These are phyloP conservation scores for Drosophila pseudoananassae DNA, from an alignment of 1,140 invertebrate genomes.

Conservation along the genomic window DNA sequence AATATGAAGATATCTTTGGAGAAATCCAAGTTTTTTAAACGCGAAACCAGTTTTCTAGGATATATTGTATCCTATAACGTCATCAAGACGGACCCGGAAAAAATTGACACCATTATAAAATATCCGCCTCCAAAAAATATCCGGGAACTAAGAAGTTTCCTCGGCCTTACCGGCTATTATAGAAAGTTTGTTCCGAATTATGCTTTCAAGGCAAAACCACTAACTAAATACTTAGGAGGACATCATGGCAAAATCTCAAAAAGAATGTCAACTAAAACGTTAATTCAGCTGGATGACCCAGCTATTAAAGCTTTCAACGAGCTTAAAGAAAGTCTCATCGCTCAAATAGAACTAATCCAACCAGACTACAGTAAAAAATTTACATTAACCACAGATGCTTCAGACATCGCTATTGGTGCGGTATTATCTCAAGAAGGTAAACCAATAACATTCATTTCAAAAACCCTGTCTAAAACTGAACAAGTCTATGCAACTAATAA, in stretches of 20 bases:
- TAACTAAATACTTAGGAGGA: slow-evolving; percentile 5
- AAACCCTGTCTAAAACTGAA: background rate
- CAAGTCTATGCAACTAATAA: background rate
- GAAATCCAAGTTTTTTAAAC: slow-evolving; percentile 5
- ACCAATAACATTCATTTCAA: background rate
- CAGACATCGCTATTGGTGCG: slow-evolving; percentile 2
- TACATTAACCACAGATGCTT: slow-evolving; percentile 2
- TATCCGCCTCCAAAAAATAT: slow-evolving; percentile 2
- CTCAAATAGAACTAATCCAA: slow-evolving; percentile 3
- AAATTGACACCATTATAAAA: background rate
- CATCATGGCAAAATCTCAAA: no score
- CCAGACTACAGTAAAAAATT: slow-evolving; percentile 7
- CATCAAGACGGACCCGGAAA: background rate
- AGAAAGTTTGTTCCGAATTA: background rate
- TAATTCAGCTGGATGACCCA: no score
- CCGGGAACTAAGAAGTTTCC: slow-evolving; percentile 2
- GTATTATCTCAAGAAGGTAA: slow-evolving; percentile 8
- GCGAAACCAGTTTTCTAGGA: background rate
- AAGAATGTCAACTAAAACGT: no score
- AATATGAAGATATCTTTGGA: slow-evolving; percentile 13
- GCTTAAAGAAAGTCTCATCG: no score
- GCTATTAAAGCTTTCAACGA: no score
- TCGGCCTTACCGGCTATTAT: background rate
- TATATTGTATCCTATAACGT: background rate
- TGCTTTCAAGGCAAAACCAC: background rate